Evolutionary conservation across 2,113 vertebrate genomes (phyloP), one percentile per base, ranked within the genome.

Genomic region (Dendropsophus ebraccatus): DNA sequence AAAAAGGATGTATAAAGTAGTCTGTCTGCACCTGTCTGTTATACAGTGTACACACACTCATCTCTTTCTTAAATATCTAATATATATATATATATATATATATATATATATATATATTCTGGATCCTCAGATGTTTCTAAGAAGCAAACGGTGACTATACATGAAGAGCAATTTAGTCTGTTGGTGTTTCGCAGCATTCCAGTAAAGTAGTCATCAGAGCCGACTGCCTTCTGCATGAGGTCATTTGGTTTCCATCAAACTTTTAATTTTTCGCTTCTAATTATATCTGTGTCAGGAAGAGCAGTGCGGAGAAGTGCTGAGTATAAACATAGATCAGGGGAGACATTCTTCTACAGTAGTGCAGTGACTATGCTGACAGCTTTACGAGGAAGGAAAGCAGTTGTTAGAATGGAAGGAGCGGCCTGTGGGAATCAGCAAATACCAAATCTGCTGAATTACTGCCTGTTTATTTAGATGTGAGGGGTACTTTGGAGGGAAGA

Each of bases 361-460:
- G 65, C n/a, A 78, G 62, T 21, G 47, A 60, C 73, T 11, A 13
- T 14, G n/a, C 76, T 47, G 76, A 81, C 84, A 81, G 84, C 37
- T 81, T 80, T 72, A 81, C 75, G n/a, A 21, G n/a, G 84, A 86
- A 73, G 62, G 23, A 81, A 86, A 73, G 37, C 84, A 86, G 77
- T 72, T 72, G 77, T 56, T 16, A 45, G 77, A 28, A 41, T 4
- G 47, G 16, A 30, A 37, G 49, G 23, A 37, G 21, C 50, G 49
- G 82, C 41, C 75, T 86, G 49, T 81, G 84, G 65, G 84, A 86
- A 86, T 79, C 21, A 17, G 50, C 35, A 56, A 28, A 72, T 32
- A 81, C 60, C 47, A 35, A 14, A 72, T 56, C 10, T 67, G 54
- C 47, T 37, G 28, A 72, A 52, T 72, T 70, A 85, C 28, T 69